Evolutionary conservation across 2,113 vertebrate species (phyloP).

Genomic region (Dasyurus viverrinus): DNA sequence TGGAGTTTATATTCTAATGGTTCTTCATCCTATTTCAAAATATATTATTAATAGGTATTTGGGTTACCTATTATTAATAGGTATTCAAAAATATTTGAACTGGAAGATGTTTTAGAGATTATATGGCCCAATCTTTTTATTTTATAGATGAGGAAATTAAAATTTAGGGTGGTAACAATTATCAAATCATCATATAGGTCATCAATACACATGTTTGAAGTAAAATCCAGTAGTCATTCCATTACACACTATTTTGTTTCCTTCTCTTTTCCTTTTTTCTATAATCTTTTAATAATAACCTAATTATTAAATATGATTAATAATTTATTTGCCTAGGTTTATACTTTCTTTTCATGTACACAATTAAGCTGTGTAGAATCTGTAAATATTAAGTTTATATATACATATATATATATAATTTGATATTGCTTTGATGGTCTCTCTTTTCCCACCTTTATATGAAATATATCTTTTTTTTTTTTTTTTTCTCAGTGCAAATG

Average conservation of each 20-base stretch:
- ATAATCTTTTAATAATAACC: background rate
- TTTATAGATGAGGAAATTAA: background rate
- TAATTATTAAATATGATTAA: background rate
- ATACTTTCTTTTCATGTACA: background rate
- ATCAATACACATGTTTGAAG: background rate
- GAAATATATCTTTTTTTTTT: no score
- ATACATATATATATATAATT: background rate
- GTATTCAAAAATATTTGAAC: background rate
- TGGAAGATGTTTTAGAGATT: background rate
- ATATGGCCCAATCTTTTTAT: background rate
- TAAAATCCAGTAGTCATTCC: background rate
- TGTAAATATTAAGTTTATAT: background rate
- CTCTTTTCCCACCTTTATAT: background rate
- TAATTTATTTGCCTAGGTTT: background rate
- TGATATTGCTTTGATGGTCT: background rate
- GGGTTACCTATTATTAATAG: background rate
- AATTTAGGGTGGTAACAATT: background rate
- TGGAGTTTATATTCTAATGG: background rate
- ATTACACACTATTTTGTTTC: background rate
- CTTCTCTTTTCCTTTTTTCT: background rate
- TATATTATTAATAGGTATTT: background rate
- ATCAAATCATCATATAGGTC: background rate
- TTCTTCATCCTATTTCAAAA: background rate
- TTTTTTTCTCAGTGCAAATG: background rate
- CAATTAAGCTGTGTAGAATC: background rate